Percentiles rank a stretch among this genome's conserved stretches.
Conservation (phyloP, 2,113 vertebrate species). For the Atherinomorus stipes region DNA sequence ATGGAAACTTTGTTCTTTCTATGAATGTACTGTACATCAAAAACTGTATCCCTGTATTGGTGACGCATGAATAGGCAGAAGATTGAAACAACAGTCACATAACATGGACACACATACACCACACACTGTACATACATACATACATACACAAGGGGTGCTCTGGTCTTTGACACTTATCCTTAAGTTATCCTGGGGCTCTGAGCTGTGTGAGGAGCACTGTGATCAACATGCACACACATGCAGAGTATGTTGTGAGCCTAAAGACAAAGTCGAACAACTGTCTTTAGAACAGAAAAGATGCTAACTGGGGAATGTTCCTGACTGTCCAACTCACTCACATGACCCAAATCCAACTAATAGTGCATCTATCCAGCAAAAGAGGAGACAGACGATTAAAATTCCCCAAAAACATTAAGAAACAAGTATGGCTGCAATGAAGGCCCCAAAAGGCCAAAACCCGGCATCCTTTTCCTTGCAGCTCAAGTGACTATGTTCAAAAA, state of each 20-base stretch:
- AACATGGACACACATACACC: background rate
- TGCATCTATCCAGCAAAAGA: background rate
- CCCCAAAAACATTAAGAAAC: background rate
- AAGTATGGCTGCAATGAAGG: background rate
- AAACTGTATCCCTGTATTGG: slow-evolving; percentile 10
- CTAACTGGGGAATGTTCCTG: background rate
- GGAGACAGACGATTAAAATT: background rate
- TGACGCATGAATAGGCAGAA: background rate
- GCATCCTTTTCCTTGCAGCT: background rate
- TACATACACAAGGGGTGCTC: background rate
- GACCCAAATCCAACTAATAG: background rate
- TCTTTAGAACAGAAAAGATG: slow-evolving; percentile 24
- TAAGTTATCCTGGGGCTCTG: slow-evolving; percentile 40
- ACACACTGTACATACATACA: background rate
- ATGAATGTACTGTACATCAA: slow-evolving; percentile 15
- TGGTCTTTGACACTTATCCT: slow-evolving; percentile 36
- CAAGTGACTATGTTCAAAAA: no score
- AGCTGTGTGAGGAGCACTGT: slow-evolving; percentile 17
- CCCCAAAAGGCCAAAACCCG: background rate
- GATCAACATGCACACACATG: slow-evolving; percentile 68
- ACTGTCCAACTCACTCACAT: background rate
- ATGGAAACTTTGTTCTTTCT: slow-evolving; percentile 37
- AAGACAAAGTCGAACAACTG: slow-evolving; percentile 33
- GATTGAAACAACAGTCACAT: slow-evolving; percentile 11
- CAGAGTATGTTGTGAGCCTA: slow-evolving; percentile 49